Evolutionary conservation across 1,140 invertebrate species (phyloP).

Genomic region (Orius insidiosus): DNA sequence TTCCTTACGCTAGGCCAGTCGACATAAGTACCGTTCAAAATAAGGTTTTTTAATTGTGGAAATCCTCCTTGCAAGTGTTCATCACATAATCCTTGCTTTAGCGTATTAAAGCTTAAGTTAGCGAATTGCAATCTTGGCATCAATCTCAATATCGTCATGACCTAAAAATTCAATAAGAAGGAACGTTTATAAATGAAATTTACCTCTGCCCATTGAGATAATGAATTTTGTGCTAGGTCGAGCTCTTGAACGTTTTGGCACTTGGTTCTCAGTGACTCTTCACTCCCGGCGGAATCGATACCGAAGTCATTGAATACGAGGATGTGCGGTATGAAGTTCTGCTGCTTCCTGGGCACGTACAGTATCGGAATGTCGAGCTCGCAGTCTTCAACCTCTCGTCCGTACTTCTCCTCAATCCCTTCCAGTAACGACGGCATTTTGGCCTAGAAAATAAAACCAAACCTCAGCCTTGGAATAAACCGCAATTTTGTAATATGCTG

Average conservation of each 20-base stretch:
- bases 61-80: slow-evolving; percentile 16
- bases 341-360: slow-evolving; percentile 63
- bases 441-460: slow-evolving; percentile 7
- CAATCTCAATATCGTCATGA: slow-evolving; percentile 65
- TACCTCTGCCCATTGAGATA: slow-evolving; percentile 70
- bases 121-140: slow-evolving; percentile 77
- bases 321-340: slow-evolving; percentile 58
- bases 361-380: slow-evolving; percentile 40
- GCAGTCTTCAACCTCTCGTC: slow-evolving; percentile 31
- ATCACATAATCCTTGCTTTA: slow-evolving; percentile 32
- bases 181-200: slow-evolving; percentile 16
- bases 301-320: slow-evolving; percentile 77
- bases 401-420: slow-evolving; percentile 70
- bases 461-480: too few species aligned
- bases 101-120: slow-evolving; percentile 75
- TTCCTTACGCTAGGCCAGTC: slow-evolving; percentile 66
- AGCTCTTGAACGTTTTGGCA: slow-evolving; percentile 74
- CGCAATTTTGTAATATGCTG: too few species aligned
- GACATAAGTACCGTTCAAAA: slow-evolving; percentile 70
- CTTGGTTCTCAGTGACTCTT: slow-evolving; percentile 52
- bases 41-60: slow-evolving; percentile 25
- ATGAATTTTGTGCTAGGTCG: slow-evolving; percentile 76
- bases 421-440: slow-evolving; percentile 66
- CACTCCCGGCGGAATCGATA: slow-evolving; percentile 70
- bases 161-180: slow-evolving; percentile 32